Evolutionary conservation across 2,113 vertebrate genomes (phyloP).

Genomic region (Choloepus hoffmanni): DNA sequence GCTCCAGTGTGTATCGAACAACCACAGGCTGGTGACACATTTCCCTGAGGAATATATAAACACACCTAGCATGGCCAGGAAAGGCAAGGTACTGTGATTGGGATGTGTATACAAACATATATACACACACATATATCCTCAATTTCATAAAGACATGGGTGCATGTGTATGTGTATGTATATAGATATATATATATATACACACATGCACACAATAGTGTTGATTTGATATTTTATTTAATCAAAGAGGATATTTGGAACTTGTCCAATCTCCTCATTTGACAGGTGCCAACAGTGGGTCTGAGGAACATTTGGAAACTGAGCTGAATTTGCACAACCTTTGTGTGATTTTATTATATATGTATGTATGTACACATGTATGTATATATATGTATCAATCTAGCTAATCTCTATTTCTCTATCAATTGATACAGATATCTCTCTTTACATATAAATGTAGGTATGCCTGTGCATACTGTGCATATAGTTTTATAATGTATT

Average conservation of each 20-base stretch:
- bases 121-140: not conserved
- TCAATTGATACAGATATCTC: not conserved
- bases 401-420: not conserved
- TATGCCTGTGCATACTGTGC: not conserved
- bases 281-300: not conserved
- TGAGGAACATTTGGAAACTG: not conserved
- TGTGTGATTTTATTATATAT: not conserved
- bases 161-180: not conserved
- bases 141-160: not conserved
- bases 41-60: constrained; percentile 54
- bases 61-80: constrained; percentile 43
- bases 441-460: too few species aligned
- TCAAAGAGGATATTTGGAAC: not conserved
- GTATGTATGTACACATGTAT: not conserved
- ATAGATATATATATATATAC: not conserved
- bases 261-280: not conserved
- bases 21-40: not conserved
- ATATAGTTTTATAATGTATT: not conserved
- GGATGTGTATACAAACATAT: not conserved
- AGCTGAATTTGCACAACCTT: not conserved
- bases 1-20: not conserved
- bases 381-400: not conserved
- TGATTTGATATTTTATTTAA: not conserved
- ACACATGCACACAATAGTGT: not conserved
- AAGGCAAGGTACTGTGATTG: not conserved